phyloP scores from a whole-genome alignment of 2,113 vertebrate genomes.

The Apodemus speciosus region DNA sequence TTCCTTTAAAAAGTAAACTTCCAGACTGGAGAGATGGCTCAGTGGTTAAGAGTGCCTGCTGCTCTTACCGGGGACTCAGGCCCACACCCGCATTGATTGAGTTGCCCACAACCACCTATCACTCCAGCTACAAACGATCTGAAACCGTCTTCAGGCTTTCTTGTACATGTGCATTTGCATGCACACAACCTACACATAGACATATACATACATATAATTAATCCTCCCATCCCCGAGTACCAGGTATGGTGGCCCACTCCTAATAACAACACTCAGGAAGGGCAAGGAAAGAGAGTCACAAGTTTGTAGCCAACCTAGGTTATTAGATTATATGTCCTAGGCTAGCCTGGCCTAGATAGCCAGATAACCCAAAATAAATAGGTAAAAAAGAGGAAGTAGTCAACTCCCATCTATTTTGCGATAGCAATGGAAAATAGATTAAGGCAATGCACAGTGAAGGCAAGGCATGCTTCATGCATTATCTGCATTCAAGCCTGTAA shows the following conservation, averaged over 20 bases:
- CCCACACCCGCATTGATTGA: no score
- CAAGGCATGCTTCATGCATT: accelerated
- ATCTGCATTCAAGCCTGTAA: background rate
- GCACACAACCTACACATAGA: background rate
- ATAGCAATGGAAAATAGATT: background rate
- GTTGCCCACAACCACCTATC: background rate
- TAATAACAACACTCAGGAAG: background rate
- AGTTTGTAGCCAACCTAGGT: background rate
- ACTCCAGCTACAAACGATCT: background rate
- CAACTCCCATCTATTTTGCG: background rate
- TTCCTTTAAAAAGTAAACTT: background rate
- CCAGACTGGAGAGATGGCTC: background rate
- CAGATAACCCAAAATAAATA: background rate
- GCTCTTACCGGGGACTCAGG: background rate
- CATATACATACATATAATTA: background rate
- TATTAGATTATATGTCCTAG: no score
- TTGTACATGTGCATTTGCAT: no score
- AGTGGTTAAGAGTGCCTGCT: background rate
- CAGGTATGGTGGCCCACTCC: no score
- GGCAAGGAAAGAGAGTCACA: background rate
- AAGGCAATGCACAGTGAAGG: background rate
- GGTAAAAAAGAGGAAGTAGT: background rate
- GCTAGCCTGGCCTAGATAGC: background rate
- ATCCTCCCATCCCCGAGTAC: background rate
- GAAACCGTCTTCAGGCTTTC: background rate